Evolutionary conservation across 92 coral and sea anemone species (phyloP).

Genomic region (Pocillopora meandrina): DNA sequence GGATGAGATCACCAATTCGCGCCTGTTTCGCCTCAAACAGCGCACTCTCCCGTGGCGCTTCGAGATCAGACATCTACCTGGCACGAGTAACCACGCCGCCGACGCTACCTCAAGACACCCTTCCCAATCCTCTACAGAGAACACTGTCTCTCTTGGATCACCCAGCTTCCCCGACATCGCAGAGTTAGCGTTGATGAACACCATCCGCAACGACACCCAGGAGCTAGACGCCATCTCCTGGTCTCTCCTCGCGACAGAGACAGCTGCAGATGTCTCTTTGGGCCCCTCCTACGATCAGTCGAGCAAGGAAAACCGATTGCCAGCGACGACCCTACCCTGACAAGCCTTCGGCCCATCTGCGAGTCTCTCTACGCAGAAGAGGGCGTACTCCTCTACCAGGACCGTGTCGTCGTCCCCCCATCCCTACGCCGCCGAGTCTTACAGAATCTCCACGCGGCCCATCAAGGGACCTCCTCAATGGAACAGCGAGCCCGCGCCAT

Average conservation of each 20-base stretch:
- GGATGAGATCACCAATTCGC: slow-evolving; percentile 2
- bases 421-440: slow-evolving; percentile 55
- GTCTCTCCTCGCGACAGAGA: slow-evolving; percentile 66
- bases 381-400: slow-evolving; percentile 59
- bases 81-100: slow-evolving; percentile 65
- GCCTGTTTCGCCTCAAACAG: slow-evolving; percentile 68
- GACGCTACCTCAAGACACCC: slow-evolving; percentile 72
- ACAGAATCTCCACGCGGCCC: slow-evolving; percentile 74
- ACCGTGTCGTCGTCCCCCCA: slow-evolving; percentile 61
- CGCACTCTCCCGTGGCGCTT: slow-evolving; percentile 80
- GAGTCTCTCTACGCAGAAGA: slow-evolving; percentile 61
- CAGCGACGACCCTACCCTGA: slow-evolving; percentile 43
- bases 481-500: slow-evolving; percentile 53
- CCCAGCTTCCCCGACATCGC: slow-evolving; percentile 53
- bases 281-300: slow-evolving; percentile 39
- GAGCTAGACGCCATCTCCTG: slow-evolving; percentile 55
- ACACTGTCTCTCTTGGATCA: slow-evolving; percentile 43
- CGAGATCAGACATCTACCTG: slow-evolving; percentile 66
- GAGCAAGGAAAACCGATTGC: slow-evolving; percentile 51
- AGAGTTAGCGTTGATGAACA: slow-evolving; percentile 56
- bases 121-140: slow-evolving; percentile 60
- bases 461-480: slow-evolving; percentile 65
- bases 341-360: slow-evolving; percentile 56
- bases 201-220: slow-evolving; percentile 58
- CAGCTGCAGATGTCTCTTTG: slow-evolving; percentile 50